Conservation (phyloP, 2,113 vertebrate genomes). For the Galemys pyrenaicus region DNA sequence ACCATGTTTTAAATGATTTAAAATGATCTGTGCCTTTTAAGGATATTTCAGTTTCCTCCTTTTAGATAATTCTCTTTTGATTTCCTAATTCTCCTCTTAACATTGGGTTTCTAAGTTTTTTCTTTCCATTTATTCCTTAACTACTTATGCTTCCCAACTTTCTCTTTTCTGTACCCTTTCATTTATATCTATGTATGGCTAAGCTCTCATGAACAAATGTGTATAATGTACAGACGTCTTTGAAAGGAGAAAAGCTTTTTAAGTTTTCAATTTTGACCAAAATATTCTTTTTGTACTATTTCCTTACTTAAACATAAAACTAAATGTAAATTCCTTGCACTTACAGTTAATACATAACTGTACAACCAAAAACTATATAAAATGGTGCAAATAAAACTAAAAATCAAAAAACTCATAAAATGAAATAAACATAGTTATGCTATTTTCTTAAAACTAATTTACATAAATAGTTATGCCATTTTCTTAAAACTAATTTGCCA, state of each 20-base stretch:
- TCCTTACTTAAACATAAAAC: conserved; percentile 17
- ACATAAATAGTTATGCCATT: not conserved
- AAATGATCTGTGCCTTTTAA: not conserved
- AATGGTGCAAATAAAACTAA: conserved; percentile 48
- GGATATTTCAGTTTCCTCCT: not conserved
- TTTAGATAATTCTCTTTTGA: not conserved
- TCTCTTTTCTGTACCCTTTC: not conserved
- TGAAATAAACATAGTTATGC: not conserved
- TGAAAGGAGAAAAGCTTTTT: not conserved
- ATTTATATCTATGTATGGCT: not conserved
- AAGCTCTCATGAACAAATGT: not conserved
- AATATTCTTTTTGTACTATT: conserved; percentile 27
- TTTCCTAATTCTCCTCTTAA: not conserved
- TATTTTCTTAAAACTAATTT: conserved; percentile 37
- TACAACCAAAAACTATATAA: conserved; percentile 31
- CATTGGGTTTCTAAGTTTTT: not conserved
- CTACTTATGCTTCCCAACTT: not conserved
- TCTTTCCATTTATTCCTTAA: not conserved
- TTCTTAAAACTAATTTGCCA: conserved; percentile 5
- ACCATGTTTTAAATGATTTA: not conserved
- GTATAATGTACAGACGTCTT: not conserved
- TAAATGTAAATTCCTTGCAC: conserved; percentile 2
- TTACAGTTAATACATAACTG: not conserved
- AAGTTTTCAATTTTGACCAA: not conserved
- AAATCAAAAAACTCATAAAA: conserved; percentile 7